Conservation (phyloP, 2,888 invertebrate genomes). For the Clitarchus hookeri region DNA sequence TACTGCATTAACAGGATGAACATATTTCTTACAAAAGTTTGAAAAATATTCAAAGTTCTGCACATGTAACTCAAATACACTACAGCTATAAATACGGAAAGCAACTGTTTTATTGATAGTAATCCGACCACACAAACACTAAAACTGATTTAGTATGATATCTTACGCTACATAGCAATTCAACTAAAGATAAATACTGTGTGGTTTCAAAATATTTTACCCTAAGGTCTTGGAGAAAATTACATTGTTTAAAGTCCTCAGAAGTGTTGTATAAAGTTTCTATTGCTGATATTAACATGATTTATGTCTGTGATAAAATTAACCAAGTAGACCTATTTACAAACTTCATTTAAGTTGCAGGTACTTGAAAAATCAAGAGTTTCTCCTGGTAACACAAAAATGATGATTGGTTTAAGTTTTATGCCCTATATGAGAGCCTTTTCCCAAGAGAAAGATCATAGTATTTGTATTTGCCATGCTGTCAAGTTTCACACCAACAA, state of each 20-base stretch:
- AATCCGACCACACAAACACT: neutral
- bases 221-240: neutral
- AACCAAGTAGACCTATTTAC: neutral
- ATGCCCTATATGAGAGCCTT: too few species aligned
- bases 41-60: neutral
- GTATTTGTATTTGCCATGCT: too few species aligned
- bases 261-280: too few species aligned
- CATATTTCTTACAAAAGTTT: conserved; percentile 1
- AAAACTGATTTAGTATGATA: neutral
- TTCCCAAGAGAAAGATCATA: too few species aligned
- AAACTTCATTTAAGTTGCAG: neutral
- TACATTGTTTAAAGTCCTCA: neutral
- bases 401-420: neutral
- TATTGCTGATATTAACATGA: neutral
- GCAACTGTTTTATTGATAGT: neutral
- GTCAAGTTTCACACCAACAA: too few species aligned
- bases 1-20: neutral
- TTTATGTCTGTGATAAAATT: neutral
- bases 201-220: neutral
- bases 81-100: neutral
- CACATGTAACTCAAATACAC: neutral
- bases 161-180: neutral
- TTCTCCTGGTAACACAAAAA: neutral
- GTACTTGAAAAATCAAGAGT: neutral
- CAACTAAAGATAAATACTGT: neutral